Base-by-base conservation (phyloP, 2,888 invertebrate species). In the Cryptocephalus primarius region DNA sequence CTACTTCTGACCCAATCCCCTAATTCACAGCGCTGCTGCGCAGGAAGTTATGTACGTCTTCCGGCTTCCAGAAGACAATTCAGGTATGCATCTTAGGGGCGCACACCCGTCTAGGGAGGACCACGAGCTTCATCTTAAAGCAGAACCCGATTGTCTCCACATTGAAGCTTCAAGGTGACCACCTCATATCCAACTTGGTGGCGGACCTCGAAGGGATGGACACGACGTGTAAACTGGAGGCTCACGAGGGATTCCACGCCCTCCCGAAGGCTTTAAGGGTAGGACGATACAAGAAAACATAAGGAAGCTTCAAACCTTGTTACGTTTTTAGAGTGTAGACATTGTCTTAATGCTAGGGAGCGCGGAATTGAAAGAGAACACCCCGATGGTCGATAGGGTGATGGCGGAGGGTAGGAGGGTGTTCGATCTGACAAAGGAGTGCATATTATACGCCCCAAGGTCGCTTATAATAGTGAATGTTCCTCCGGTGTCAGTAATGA, bases 401-500 rank as follows among this genome's bases (percentile, higher is more conserved):
- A 52, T 58, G 47, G 46, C 45, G 10, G 67, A 70, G 54, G 64
- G 63, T 32, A 55, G 57, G 36, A 56, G 67, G 48, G 48, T 68
- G 1, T 53, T 60, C 9, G 55, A 62, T 34, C 51, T 65, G 10
- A 70, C 76, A 0, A 72, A 74, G 42, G 69, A 68, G 4, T 77
- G 78, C 44, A 70, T 75, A 9, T 65, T 63, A 41, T 74, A 74
- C 55, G 75, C 77, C 22, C 77, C 78, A 0, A 75, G 72, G 56
- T 74, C 78, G 1, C 70, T 78, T 38, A 53, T 77, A 31, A 65
- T 77, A 11, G 74, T 77, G 2, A 69, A 72, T 53, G 72, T 75
- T 1, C 65, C 72, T 44, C 78, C 79, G 8, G 69, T 78, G 1
- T 76, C 77, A 50, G 73, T 76, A 48, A 75, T 75, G 66, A 73